phyloP scores from a whole-genome alignment of 2,888 invertebrate genomes.

The Linnaemya tessellans region DNA sequence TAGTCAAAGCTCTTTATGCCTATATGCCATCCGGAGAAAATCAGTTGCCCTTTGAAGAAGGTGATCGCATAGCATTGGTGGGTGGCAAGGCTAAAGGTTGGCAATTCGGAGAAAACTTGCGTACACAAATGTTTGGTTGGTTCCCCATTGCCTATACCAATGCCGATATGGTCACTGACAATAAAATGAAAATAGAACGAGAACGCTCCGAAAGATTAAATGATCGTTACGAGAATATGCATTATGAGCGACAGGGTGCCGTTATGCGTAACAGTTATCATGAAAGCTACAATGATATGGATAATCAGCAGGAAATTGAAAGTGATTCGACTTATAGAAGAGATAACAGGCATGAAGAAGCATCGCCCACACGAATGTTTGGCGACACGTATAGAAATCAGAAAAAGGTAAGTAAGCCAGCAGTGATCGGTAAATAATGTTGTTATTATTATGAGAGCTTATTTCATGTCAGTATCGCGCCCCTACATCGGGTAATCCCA shows the following conservation, averaged over 20 bases:
- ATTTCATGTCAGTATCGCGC: slow-evolving; percentile 83
- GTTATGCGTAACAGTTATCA: slow-evolving; percentile 78
- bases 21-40: slow-evolving; percentile 95
- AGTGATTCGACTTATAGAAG: slow-evolving; percentile 79
- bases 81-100: slow-evolving; percentile 97
- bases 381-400: slow-evolving; percentile 87
- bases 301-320: slow-evolving; percentile 74
- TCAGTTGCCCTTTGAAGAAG: slow-evolving; percentile 95
- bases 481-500: slow-evolving; percentile 84
- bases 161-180: slow-evolving; percentile 83
- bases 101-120: slow-evolving; percentile 97
- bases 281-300: slow-evolving; percentile 77
- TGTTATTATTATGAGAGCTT: neutral
- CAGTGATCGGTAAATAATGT: neutral
- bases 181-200: slow-evolving; percentile 73
- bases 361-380: slow-evolving; percentile 88
- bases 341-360: slow-evolving; percentile 79
- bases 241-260: slow-evolving; percentile 76
- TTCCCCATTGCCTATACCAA: slow-evolving; percentile 98
- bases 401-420: slow-evolving; percentile 77
- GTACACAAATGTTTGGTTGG: slow-evolving; percentile 97
- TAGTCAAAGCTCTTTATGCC: slow-evolving; percentile 94
- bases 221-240: slow-evolving; percentile 80
- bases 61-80: slow-evolving; percentile 93
- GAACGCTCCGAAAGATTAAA: slow-evolving; percentile 72